These are phyloP conservation scores for Anseranas semipalmata DNA, from an alignment of 2,113 vertebrate species.

Conservation along the genomic window DNA sequence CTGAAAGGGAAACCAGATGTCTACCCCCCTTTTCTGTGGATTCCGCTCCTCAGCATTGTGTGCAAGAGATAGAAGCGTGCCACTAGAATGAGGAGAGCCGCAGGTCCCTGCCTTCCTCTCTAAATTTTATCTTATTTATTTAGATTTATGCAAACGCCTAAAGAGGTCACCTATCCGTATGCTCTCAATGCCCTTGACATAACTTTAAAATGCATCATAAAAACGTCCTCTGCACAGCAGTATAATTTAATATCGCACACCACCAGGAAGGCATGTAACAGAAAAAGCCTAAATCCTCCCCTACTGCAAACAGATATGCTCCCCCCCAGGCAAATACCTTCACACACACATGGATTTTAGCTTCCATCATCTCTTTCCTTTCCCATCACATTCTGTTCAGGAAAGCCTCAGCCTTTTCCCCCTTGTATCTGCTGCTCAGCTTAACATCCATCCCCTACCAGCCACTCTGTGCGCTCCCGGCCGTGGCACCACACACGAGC, in stretches of 20 bases:
- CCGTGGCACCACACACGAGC: neutral
- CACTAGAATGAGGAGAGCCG: conserved; percentile 2
- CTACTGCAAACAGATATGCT: neutral
- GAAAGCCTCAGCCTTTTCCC: neutral
- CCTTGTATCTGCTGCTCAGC: neutral
- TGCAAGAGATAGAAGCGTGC: neutral
- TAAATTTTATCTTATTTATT: conserved; percentile 35
- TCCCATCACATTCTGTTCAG: neutral
- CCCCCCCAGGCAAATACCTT: neutral
- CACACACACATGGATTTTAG: neutral
- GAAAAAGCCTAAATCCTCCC: neutral
- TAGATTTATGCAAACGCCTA: conserved; percentile 61
- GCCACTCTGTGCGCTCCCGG: neutral
- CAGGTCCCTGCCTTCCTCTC: conserved; percentile 35
- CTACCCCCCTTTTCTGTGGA: conserved; percentile 38
- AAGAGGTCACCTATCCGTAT: conserved; percentile 23
- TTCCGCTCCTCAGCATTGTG: conserved; percentile 44
- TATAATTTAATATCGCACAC: neutral
- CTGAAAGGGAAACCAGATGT: conserved; percentile 68
- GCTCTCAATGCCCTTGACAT: conserved; percentile 17
- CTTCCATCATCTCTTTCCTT: neutral
- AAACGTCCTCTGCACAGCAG: neutral
- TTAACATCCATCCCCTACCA: neutral
- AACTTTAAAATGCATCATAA: conserved; percentile 30
- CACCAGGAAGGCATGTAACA: neutral